These are phyloP conservation scores for Nixonia krombeini DNA, from an alignment of 1,140 invertebrate genomes.

Conservation along the genomic window DNA sequence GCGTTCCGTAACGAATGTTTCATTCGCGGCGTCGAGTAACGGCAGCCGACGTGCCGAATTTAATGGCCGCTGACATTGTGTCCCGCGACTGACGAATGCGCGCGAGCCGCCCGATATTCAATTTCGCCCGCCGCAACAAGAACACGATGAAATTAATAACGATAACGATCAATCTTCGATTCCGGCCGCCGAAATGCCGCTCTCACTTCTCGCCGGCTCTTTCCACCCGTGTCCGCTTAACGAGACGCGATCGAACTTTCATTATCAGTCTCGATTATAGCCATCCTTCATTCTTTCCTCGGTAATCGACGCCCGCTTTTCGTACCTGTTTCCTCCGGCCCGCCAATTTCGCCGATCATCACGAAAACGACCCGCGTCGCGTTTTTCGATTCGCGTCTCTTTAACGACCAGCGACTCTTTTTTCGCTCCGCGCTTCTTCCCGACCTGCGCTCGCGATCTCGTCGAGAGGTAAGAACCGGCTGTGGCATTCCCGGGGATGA, in stretches of 20 bases:
- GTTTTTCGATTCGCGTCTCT: too few species aligned
- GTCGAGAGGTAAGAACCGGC: too few species aligned
- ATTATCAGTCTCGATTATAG: too few species aligned
- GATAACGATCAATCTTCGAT: slow-evolving; percentile 4
- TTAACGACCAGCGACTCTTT: too few species aligned
- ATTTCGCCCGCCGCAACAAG: not conserved
- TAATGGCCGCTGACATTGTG: slow-evolving; percentile 39
- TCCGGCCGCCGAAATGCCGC: not conserved
- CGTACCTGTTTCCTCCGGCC: too few species aligned
- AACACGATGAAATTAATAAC: not conserved
- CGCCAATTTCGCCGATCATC: too few species aligned
- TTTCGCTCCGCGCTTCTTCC: too few species aligned
- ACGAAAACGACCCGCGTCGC: too few species aligned
- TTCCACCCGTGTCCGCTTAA: not conserved
- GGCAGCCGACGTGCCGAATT: slow-evolving; percentile 27
- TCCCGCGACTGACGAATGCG: slow-evolving; percentile 3
- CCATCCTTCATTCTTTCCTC: too few species aligned
- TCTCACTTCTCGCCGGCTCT: not conserved
- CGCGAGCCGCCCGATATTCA: not conserved
- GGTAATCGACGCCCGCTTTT: too few species aligned
- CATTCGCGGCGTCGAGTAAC: slow-evolving; percentile 45
- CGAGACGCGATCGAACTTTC: not conserved
- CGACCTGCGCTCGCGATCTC: too few species aligned
- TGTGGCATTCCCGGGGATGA: slow-evolving; percentile 17
- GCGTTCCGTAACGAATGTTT: slow-evolving; percentile 46